A percentile compares a stretch with the other conserved stretches of the same genome.
These are phyloP conservation scores for Dryomyza anilis DNA, from an alignment of 2,888 invertebrate genomes.

Conservation along the genomic window DNA sequence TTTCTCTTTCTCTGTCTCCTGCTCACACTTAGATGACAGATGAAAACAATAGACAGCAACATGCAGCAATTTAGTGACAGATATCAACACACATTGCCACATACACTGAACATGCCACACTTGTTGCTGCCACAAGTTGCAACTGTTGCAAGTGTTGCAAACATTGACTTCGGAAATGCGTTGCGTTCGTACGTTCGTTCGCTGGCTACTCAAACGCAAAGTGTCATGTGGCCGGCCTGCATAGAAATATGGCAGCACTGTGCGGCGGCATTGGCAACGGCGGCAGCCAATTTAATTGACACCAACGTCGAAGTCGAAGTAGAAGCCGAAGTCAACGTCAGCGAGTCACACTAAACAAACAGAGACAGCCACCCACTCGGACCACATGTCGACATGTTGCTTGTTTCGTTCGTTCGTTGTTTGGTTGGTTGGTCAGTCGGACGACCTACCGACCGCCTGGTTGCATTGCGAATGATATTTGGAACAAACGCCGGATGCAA, in stretches of 20 bases:
- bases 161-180: conserved; percentile 11
- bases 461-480: background rate
- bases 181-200: no score
- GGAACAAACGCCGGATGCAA: conserved; percentile 5
- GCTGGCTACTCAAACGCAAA: background rate
- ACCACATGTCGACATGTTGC: no score
- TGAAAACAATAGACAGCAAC: background rate
- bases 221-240: no score
- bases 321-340: conserved; percentile 17
- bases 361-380: background rate
- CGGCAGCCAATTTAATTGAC: background rate
- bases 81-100: background rate
- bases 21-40: no score
- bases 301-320: background rate
- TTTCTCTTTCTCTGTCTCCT: no score
- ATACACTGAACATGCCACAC: background rate
- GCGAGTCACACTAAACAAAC: background rate
- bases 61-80: background rate
- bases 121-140: conserved; percentile 10
- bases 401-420: background rate
- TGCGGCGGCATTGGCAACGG: no score
- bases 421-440: background rate
- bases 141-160: background rate
- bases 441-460: background rate
- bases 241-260: background rate